A percentile compares a stretch with the other conserved stretches of the same genome.
Conservation (phyloP, 2,888 invertebrate species). For the Ischnura elegans region DNA sequence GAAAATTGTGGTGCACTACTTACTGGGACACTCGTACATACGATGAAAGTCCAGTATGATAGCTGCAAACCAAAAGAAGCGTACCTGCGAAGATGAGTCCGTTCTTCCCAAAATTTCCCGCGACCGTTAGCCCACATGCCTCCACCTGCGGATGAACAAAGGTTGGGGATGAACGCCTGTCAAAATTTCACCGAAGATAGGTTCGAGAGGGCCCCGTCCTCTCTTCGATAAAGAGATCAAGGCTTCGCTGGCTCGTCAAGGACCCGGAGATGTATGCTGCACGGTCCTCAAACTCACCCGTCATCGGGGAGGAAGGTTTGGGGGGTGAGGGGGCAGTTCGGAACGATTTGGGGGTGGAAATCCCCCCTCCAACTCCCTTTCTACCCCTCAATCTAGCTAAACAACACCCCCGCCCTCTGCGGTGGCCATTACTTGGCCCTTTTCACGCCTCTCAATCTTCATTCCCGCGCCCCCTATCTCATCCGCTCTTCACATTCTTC, state of each 20-base stretch:
- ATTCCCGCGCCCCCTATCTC: background rate
- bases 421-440: constrained; percentile 60
- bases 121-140: background rate
- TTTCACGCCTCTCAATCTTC: constrained; percentile 65
- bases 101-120: background rate
- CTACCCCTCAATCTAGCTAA: background rate
- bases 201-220: background rate
- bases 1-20: too few species aligned
- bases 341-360: background rate
- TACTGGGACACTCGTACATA: too few species aligned
- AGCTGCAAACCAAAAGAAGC: too few species aligned
- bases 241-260: constrained; percentile 21
- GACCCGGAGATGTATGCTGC: constrained; percentile 8
- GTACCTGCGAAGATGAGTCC: background rate
- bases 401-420: background rate
- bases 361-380: background rate
- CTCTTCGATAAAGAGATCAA: constrained; percentile 60
- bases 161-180: constrained; percentile 20
- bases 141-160: constrained; percentile 23
- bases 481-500: background rate
- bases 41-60: too few species aligned
- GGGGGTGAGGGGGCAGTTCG: background rate
- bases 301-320: background rate
- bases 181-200: constrained; percentile 43
- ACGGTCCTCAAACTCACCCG: constrained; percentile 51